A percentile compares a stretch with the other conserved stretches of the same genome.
These are phyloP conservation scores for Triplophysa bombifrons DNA, from an alignment of 2,797 vertebrate species.

Conservation along the genomic window DNA sequence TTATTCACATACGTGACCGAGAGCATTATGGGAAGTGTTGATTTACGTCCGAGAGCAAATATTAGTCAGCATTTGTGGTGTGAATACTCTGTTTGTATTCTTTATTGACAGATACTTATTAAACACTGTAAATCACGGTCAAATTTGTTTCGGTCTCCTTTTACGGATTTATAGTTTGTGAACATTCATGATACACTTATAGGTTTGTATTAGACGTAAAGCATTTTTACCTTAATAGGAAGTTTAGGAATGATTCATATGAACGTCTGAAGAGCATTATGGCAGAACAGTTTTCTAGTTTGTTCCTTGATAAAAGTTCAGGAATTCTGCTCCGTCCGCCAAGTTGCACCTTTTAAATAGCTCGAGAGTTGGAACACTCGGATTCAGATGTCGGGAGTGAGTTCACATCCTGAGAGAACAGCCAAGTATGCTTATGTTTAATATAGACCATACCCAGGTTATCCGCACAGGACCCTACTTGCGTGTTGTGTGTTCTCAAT, in stretches of 20 bases:
- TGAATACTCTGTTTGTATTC: neutral
- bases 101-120: neutral
- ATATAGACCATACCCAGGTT: conserved; percentile 18
- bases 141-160: neutral
- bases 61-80: neutral
- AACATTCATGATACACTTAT: neutral
- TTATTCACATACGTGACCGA: neutral
- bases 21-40: conserved; percentile 1
- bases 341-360: conserved; percentile 47
- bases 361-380: conserved; percentile 34
- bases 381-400: conserved; percentile 42
- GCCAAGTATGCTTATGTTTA: conserved; percentile 31
- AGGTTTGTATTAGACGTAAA: too few species aligned
- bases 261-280: conserved; percentile 18
- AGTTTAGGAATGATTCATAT: conserved; percentile 18
- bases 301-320: conserved; percentile 47
- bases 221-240: neutral
- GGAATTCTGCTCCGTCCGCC: conserved; percentile 37
- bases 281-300: conserved; percentile 35
- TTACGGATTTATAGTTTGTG: neutral
- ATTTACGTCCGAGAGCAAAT: conserved; percentile 16
- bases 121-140: neutral
- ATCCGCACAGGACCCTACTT: conserved; percentile 6
- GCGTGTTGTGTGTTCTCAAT: neutral
- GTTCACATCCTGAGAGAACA: conserved; percentile 10